Percentiles rank a stretch among this genome's conserved stretches.
Conservation (phyloP, 2,888 invertebrate genomes). For the Icerya purchasi region DNA sequence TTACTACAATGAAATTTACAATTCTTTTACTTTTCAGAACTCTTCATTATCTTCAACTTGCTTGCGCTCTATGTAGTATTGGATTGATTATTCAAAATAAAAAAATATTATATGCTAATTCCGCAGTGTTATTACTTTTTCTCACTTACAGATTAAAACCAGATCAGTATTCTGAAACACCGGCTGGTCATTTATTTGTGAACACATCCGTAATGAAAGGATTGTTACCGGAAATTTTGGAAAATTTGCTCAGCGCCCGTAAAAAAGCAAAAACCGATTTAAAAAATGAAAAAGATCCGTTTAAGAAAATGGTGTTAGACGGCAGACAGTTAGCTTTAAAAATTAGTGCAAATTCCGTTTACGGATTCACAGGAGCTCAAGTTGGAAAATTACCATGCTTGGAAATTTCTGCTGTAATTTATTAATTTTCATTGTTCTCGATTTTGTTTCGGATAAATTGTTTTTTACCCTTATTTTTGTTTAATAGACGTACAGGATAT, state of each 20-base stretch:
- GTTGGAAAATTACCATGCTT: constrained; percentile 86
- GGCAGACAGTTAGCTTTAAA: constrained; percentile 93
- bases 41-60: no score
- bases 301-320: constrained; percentile 79
- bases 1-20: no score
- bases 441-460: no score
- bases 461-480: no score
- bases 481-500: no score
- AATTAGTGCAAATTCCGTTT: constrained; percentile 97
- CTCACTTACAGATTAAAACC: constrained; percentile 14
- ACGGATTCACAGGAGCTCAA: constrained; percentile 98
- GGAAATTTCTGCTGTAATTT: constrained; percentile 71
- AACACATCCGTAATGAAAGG: constrained; percentile 71
- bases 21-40: no score
- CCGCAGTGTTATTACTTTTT: constrained; percentile 5
- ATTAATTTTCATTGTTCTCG: no score
- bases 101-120: constrained; percentile 4
- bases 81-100: neutral
- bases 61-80: no score
- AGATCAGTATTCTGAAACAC: constrained; percentile 25
- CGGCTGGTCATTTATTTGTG: constrained; percentile 75
- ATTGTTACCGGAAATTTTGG: constrained; percentile 83
- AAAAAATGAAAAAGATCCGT: constrained; percentile 87
- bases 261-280: constrained; percentile 86
- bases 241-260: constrained; percentile 68